These are phyloP conservation scores for Nomada goodeniana DNA, from an alignment of 2,888 invertebrate species.

Conservation along the genomic window DNA sequence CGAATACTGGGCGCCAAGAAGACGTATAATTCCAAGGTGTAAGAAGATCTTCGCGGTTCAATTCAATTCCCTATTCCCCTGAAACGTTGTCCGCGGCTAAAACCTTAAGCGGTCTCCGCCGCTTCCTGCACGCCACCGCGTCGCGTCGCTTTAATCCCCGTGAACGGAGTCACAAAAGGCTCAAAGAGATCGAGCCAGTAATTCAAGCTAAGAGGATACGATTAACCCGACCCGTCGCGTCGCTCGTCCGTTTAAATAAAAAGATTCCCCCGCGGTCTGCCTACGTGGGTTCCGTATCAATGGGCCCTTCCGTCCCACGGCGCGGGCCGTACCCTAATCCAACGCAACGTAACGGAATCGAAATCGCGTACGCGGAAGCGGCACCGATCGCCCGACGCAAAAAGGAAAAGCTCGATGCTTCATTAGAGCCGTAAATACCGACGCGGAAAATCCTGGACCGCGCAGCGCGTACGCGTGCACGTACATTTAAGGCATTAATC, in stretches of 20 bases:
- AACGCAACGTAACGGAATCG: slow-evolving; percentile 22
- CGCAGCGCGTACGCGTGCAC: not conserved
- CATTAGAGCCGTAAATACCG: slow-evolving; percentile 38
- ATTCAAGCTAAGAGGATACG: slow-evolving; percentile 38
- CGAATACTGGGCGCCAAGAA: too few relatives aligned
- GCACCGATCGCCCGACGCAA: not conserved
- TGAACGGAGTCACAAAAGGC: slow-evolving; percentile 25
- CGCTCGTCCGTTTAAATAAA: not conserved
- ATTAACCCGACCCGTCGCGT: slow-evolving; percentile 19
- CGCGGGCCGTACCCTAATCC: slow-evolving; percentile 6
- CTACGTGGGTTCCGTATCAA: slow-evolving; percentile 19
- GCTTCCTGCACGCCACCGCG: slow-evolving; percentile 3
- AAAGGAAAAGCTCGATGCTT: not conserved
- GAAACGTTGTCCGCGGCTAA: slow-evolving; percentile 5
- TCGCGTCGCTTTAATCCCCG: slow-evolving; percentile 6
- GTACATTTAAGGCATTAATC: slow-evolving; percentile 30
- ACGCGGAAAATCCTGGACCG: slow-evolving; percentile 33
- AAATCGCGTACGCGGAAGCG: slow-evolving; percentile 4
- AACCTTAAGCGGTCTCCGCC: slow-evolving; percentile 4
- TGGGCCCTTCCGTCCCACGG: not conserved
- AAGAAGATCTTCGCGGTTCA: too few relatives aligned
- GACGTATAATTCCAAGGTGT: too few relatives aligned
- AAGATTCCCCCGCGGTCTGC: not conserved
- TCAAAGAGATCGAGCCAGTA: slow-evolving; percentile 13
- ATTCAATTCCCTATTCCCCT: not conserved